Evolutionary conservation across 2,797 vertebrate genomes (phyloP), one percentile per base, ranked within the genome.

Genomic region (Dendrocincla tyrannina): DNA sequence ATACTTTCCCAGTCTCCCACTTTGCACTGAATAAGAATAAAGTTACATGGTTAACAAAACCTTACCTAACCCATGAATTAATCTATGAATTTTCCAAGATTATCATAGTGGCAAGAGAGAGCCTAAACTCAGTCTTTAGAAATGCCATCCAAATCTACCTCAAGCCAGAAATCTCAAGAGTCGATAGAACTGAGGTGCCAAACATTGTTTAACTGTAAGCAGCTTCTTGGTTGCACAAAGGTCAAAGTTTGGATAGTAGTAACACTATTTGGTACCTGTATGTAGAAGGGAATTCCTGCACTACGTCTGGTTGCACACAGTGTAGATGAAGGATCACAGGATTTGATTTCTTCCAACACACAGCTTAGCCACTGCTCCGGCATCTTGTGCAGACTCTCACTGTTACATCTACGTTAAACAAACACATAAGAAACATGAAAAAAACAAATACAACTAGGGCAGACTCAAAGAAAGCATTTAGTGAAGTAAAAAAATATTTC

Each of bases 281-380:
- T 98, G 93, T 99, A 99, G 97, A 99, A 99, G 4, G 99, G 99
- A 93, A 99, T 99, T 44, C 99, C 99, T 17, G 99, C 99, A 75
- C 99, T 99, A 72, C 99, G 99, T 32, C 99, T 98, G 2, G 99
- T 99, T 81, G 99, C 99, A 90, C 99, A 99, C 23, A 99, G 98
- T 30, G 99, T 99, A 42, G 99, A 99, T 0, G 98, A 98, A 30
- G 98, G 98, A 97, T 99, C 98, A 33, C 99, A 99, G 94, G 98
- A 98, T 93, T 98, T 99, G 85, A 99, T 98, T 98, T 99, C 99
- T 91, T 98, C 97, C 52, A 99, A 97, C 69, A 99, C 99, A 93
- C 97, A 95, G 77, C 91, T 96, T 93, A 98, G 96, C 99, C 99
- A 99, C 87, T 96, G 98, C 74, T 98, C 97, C 1, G 99, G 99